phyloP scores from a whole-genome alignment of 1,140 invertebrate genomes.

The Drosophila tsacasi region DNA sequence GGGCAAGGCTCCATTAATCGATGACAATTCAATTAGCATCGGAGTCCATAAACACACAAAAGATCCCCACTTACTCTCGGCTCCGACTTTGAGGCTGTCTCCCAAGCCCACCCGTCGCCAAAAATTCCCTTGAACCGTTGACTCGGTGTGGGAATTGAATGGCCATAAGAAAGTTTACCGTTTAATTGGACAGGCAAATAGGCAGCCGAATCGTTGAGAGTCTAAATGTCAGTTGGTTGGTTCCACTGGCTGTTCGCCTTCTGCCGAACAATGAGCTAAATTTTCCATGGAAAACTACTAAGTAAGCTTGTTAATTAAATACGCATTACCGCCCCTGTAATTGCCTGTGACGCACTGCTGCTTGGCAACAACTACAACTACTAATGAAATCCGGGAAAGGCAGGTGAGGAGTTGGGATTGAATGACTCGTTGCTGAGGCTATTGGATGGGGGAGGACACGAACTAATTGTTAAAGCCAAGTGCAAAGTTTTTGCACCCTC shows the following conservation, averaged over 20 bases:
- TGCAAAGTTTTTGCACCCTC: slow-evolving; percentile 55
- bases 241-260: slow-evolving; percentile 17
- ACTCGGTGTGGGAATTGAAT: slow-evolving; percentile 41
- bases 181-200: slow-evolving; percentile 75
- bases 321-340: slow-evolving; percentile 79
- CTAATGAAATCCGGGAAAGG: slow-evolving; percentile 24
- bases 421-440: neutral
- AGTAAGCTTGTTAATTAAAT: slow-evolving; percentile 83
- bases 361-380: slow-evolving; percentile 54
- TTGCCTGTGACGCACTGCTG: slow-evolving; percentile 74
- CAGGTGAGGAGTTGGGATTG: slow-evolving; percentile 15
- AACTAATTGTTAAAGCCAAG: slow-evolving; percentile 63
- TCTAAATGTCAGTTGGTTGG: slow-evolving; percentile 47
- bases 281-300: slow-evolving; percentile 80
- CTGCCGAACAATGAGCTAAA: slow-evolving; percentile 67
- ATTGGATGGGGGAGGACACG: slow-evolving; percentile 27
- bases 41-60: slow-evolving; percentile 39
- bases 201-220: slow-evolving; percentile 39
- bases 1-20: slow-evolving; percentile 39
- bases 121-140: slow-evolving; percentile 1
- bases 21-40: slow-evolving; percentile 55
- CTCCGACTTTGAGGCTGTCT: neutral
- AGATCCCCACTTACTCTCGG: slow-evolving; percentile 19
- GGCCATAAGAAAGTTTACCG: slow-evolving; percentile 72
- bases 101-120: neutral